Base-by-base conservation (phyloP, 2,888 invertebrate species). In the Rotaria sp. region DNA sequence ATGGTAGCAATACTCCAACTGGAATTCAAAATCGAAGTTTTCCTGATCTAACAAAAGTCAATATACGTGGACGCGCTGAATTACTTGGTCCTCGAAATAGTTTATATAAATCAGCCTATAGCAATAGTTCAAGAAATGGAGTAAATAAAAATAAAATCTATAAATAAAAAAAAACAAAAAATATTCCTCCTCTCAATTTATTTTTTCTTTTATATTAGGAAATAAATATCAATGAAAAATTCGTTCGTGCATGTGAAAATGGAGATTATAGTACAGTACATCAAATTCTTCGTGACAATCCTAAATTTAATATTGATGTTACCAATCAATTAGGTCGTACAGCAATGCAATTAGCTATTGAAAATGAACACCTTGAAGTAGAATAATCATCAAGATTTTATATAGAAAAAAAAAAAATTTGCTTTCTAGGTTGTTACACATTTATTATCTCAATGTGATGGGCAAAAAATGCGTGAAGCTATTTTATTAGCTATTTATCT, bases 401-500 rank as follows among this genome's bases (percentile, higher is more conserved):
- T 35, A 48, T 8, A 21, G n/a, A 30, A 15, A 24, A 10, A 48
- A 55, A 50, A 50, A 50, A 0, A 50, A 18, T 4, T 15, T 10
- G 35, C 7, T 18, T 15, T 67, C 18, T 35, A 91, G 90, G 89
- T 90, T 35, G 87, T 87, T 41, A 84, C 57, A 85, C 38, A 50
- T n/a, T 35, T 87, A 15, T 88, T 91, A 87, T 89, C 90, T 85
- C 89, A 89, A 41, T 90, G 89, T 87, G 89, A 89, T 74, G 89
- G 89, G 30, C 89, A 88, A 50, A 89, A 90, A 87, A 90, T 90
- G 50, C 89, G 90, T 86, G 90, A 90, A 87, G 90, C 90, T 0
- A 89, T 90, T 0, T 88, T 90, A 30, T 89, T 90, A 80, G 90
- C 90, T 85, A 90, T 91, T 87, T 90, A 90, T 87, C 89, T 90